phyloP scores from a whole-genome alignment of 1,140 invertebrate species.

The Matsumurasca onukii region DNA sequence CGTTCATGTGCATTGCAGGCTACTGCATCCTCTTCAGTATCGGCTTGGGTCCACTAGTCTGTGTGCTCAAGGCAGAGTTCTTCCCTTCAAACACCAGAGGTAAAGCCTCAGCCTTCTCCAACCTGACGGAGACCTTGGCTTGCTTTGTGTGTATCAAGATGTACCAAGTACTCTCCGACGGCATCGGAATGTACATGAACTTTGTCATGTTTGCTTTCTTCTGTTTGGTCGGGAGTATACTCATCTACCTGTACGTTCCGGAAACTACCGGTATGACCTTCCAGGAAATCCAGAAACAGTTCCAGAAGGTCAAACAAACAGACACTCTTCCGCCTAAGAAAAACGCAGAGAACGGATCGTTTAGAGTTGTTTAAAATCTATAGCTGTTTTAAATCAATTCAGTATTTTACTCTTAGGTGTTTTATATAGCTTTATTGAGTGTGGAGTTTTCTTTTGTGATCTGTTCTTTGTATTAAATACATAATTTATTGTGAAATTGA shows the following conservation, averaged over 20 bases:
- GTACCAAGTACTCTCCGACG: constrained; percentile 49
- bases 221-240: constrained; percentile 54
- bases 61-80: constrained; percentile 51
- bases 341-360: not conserved
- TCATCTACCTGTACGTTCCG: constrained; percentile 62
- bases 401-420: not conserved
- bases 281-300: constrained; percentile 54
- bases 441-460: no score
- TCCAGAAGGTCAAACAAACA: constrained; percentile 33
- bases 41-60: constrained; percentile 50
- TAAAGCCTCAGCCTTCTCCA: constrained; percentile 48
- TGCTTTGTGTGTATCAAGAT: constrained; percentile 47
- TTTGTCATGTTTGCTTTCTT: constrained; percentile 59
- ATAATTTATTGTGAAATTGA: no score
- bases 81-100: constrained; percentile 52
- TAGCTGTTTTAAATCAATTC: not conserved
- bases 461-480: no score
- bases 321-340: not conserved
- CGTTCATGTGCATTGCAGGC: constrained; percentile 46
- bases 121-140: constrained; percentile 48
- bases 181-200: constrained; percentile 54
- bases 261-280: constrained; percentile 83
- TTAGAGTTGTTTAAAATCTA: not conserved
- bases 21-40: constrained; percentile 49
- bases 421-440: no score